Conservation (phyloP, 2,888 invertebrate species). For the Leptinotarsa peninsularis region DNA sequence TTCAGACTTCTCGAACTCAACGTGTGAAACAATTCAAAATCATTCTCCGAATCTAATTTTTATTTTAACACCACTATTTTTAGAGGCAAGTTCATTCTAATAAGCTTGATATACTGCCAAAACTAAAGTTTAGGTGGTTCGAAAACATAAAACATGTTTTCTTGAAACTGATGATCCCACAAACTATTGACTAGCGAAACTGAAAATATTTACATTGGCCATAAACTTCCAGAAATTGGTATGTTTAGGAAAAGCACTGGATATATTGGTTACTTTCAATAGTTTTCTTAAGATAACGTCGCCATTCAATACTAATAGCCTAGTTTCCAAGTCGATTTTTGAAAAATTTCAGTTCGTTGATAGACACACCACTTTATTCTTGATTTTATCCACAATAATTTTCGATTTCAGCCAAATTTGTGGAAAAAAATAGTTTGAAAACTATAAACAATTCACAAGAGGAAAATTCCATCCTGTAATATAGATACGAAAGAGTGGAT, state of each 20-base stretch:
- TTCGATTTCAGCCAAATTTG: too few relatives aligned
- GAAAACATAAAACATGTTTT: conserved; percentile 30
- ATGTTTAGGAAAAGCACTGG: not conserved
- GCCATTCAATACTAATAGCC: too few relatives aligned
- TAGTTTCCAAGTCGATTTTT: too few relatives aligned
- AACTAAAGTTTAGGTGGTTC: conserved; percentile 32
- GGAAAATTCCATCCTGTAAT: too few relatives aligned
- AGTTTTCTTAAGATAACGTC: too few relatives aligned
- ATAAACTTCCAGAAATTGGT: not conserved
- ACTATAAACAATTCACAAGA: too few relatives aligned
- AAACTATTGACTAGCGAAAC: not conserved
- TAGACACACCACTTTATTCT: too few relatives aligned
- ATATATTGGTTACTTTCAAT: not conserved
- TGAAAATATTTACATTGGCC: conserved; percentile 4
- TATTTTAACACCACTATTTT: conserved; percentile 47
- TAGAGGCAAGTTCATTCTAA: conserved; percentile 48
- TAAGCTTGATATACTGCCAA: conserved; percentile 52
- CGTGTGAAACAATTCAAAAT: conserved; percentile 17
- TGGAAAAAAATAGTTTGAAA: too few relatives aligned
- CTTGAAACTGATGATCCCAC: conserved; percentile 18
- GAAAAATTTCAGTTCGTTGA: too few relatives aligned
- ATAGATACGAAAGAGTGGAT: too few relatives aligned
- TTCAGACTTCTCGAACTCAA: conserved; percentile 27
- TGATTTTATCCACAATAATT: too few relatives aligned
- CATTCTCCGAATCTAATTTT: conserved; percentile 34